Evolutionary conservation across 2,888 invertebrate species (phyloP), one percentile per base, ranked within the genome.

Genomic region (Clanis bilineata): DNA sequence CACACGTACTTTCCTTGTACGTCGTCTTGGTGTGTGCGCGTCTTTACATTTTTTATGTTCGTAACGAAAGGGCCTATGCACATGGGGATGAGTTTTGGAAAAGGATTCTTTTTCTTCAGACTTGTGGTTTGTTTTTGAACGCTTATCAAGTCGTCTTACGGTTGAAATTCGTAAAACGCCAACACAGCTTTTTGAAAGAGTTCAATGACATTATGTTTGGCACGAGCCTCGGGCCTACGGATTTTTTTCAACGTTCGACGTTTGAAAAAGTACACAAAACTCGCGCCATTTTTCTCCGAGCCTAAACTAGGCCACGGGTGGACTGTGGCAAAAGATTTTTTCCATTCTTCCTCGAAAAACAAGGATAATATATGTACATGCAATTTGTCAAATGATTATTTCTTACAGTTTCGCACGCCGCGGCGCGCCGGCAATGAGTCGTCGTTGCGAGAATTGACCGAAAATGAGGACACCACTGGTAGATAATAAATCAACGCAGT

Each of bases 201-300:
- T 88, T 91, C 90, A 90, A 79, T 87, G 90, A 90, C 90, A 84
- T 82, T 76, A 69, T 79, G 86, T 90, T 90, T 90, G 90, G 90
- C 90, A 88, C 87, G 83, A 80, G 76, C 72, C 71, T 69, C 72
- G 67, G 75, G 86, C 86, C 85, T 82, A 82, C 83, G 76, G 78
- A 85, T 85, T 90, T 88, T 88, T 89, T 85, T 76, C 74, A 77
- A 76, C 71, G 69, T 76, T 74, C 66, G 72, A 70, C 73, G 71
- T 76, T 76, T 64, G 70, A 74, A 73, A 80, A 80, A 80, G 77
- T 78, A 74, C 69, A 86, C 86, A 87, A 88, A 86, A 84, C 85
- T 82, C 71, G 75, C 76, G 67, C 78, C 78, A 77, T 85, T 86
- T n/a, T 88, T 79, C 81, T 79, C 77, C 78, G 80, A 86, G 86